Conservation (phyloP, 2,797 vertebrate species). For the Aldrovandia affinis region DNA sequence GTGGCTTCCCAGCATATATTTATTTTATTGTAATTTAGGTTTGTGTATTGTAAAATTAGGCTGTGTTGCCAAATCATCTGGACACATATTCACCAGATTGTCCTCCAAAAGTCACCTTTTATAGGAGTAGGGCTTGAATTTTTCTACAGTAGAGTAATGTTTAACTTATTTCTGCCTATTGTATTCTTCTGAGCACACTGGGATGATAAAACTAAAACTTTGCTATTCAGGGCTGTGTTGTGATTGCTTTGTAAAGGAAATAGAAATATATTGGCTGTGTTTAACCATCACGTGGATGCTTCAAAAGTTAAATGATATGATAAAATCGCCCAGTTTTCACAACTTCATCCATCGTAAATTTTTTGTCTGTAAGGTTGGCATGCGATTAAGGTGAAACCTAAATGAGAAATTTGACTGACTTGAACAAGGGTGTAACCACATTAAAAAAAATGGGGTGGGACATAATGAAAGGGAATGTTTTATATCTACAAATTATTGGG, state of each 20-base stretch:
- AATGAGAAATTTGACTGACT: too few species aligned
- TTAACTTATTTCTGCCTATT: background rate
- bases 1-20: background rate
- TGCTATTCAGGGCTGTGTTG: background rate
- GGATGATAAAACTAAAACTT: background rate
- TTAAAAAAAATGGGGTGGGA: too few species aligned
- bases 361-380: too few species aligned
- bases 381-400: too few species aligned
- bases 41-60: background rate
- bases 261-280: background rate
- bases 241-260: background rate
- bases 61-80: background rate
- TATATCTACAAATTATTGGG: too few species aligned
- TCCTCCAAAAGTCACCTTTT: background rate
- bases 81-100: background rate
- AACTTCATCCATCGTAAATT: too few species aligned
- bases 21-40: background rate
- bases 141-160: too few species aligned
- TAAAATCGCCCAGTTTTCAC: background rate
- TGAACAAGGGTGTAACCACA: too few species aligned
- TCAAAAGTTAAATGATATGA: background rate
- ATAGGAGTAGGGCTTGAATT: too few species aligned
- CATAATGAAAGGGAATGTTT: too few species aligned
- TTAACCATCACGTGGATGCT: background rate
- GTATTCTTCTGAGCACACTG: background rate